Evolutionary conservation across 2,113 vertebrate genomes (phyloP), one percentile per base, ranked within the genome.

Genomic region (Heterotilapia buettikoferi): DNA sequence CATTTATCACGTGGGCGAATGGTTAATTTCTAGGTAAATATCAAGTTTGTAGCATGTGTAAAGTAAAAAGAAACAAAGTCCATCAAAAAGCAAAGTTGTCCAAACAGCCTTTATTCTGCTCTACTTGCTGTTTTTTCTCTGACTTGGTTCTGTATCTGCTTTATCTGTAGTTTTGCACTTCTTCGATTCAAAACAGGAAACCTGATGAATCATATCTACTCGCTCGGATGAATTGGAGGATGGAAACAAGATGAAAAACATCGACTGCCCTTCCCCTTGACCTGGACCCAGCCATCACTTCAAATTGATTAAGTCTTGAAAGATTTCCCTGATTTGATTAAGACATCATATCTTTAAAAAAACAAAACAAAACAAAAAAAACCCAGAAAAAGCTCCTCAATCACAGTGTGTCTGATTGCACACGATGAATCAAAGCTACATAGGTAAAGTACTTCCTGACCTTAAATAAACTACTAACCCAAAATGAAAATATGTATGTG

Each of bases 111-210:
- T 13, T 81, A 59, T 68, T 52, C 52, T 3, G 47, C 38, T 66
- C 50, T 76, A 50, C 45, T 86, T 61, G 61, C 16, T 1, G 19
- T 5, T 24, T 19, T 19, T 73, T 45, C 84, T 13, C 5, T 57
- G 31, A 45, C 52, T 56, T 4, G 1, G 36, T 26, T 26, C 29
- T 81, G 12, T 29, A 6, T 86, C 57, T 47, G 50, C 21, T 26
- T 80, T 16, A 79, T 81, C 76, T 82, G 50, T 9, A 45, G 6
- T 33, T 19, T 68, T 73, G 43, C 83, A 52, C 24, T 19, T 57
- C 59, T 88, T 80, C 43, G 0, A 85, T 56, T 54, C 54, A 76
- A 66, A 68, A 73, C n/a, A 90, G 76, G 88, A 91, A 78, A 68
- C 66, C n/a, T 43, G 80, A 21, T 84, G 47, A 88, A 82, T 26